Evolutionary conservation across 1,140 invertebrate species (phyloP), one percentile per base, ranked within the genome.

Genomic region (Pseudomyrmex sp.): DNA sequence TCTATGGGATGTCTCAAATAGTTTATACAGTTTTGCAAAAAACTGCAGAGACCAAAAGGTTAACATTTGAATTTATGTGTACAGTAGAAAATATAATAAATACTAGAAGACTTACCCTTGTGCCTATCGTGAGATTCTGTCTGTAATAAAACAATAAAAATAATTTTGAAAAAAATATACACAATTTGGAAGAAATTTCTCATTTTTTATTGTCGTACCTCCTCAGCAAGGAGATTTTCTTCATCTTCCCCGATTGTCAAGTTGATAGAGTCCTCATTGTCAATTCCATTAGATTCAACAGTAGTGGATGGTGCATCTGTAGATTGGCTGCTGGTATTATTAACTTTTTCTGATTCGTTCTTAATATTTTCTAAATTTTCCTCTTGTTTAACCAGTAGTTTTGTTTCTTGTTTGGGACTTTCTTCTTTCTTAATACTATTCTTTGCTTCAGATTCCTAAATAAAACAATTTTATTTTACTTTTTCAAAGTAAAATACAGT

Each of bases 241-340:
- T 97, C 97, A 93, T 97, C 97, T 93, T 97, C 97, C 58, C 96
- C 97, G 91, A 97, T 96, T 80, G 97, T 97, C 76, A 97, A 94
- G 93, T 97, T 97, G 61, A 97, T 97, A 20, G 97, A 97, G 93
- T 97, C 97, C 91, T 97, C 97, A 79, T 96, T 96, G 86, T 97
- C 96, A 84, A 96, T 95, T 26, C 94, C 95, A 89, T 95, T 95
- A 26, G 93, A 89, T 90, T 95, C 94, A 12, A 91, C 83, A 18
- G 87, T 82, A 12, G 89, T 77, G 8, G 90, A 62, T 85, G 76
- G 56, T 35, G 61, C 48, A 10, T 70, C 69, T 1, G 82, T 20
- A 2, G 26, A 46, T 61, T 89, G 85, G 26, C 35, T 35, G 63
- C 66, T 48, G 35, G 52, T 56, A 20, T 35, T 35, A 15, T 48